Evolutionary conservation across 1,140 invertebrate genomes (phyloP).

Genomic region (Paraescarpia echinospica): DNA sequence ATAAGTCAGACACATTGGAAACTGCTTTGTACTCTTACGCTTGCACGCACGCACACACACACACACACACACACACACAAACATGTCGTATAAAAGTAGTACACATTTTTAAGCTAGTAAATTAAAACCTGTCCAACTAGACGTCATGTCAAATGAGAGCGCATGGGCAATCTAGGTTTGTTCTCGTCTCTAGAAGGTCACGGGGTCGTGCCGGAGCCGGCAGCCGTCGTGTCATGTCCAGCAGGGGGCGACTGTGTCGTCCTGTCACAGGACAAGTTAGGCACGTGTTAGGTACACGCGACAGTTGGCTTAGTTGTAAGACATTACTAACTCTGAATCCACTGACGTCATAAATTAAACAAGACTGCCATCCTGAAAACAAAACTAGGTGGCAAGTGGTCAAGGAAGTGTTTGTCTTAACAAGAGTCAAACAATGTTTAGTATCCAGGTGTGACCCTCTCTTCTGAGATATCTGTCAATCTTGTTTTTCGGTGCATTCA

Average conservation of each 20-base stretch:
- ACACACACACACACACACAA: no score
- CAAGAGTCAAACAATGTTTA: no score
- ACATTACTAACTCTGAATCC: background rate
- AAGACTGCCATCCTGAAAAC: no score
- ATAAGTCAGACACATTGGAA: background rate
- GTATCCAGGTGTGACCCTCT: no score
- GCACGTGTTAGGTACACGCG: background rate
- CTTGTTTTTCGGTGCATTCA: no score
- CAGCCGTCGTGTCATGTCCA: background rate
- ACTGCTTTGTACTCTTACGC: background rate
- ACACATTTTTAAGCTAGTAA: background rate
- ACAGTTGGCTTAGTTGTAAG: background rate
- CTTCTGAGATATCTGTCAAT: no score
- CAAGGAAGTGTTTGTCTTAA: no score
- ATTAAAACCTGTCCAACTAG: background rate
- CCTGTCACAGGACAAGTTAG: background rate
- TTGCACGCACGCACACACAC: background rate
- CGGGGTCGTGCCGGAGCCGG: background rate
- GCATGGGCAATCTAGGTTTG: background rate
- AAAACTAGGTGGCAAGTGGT: no score
- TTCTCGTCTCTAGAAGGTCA: background rate
- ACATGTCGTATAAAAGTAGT: background rate
- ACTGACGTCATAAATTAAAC: background rate
- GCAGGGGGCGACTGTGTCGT: background rate
- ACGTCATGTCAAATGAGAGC: background rate